Evolutionary conservation across 2,888 invertebrate genomes (phyloP).

Genomic region (Oasisia sp.): DNA sequence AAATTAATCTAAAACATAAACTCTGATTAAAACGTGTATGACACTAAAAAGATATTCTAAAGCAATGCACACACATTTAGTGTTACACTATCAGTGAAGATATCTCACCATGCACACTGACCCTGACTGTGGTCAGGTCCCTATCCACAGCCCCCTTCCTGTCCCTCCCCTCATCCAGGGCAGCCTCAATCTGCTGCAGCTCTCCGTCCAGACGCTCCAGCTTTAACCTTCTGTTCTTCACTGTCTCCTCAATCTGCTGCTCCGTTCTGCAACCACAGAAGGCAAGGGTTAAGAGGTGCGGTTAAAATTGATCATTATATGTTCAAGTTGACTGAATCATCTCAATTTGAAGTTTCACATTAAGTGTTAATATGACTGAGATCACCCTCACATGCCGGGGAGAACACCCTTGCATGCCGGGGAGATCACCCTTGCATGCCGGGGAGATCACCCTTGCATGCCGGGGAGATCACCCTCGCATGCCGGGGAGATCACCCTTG

Average conservation of each 20-base stretch:
- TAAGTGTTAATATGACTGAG: background rate
- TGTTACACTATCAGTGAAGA: too few relatives aligned
- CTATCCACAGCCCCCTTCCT: slow-evolving; percentile 23
- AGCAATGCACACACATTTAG: too few relatives aligned
- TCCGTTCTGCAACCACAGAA: slow-evolving; percentile 19
- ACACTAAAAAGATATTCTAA: too few relatives aligned
- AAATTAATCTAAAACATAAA: too few relatives aligned
- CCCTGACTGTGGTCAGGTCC: slow-evolving; percentile 23
- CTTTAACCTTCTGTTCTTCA: slow-evolving; percentile 25
- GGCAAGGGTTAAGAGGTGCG: background rate
- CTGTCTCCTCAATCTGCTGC: slow-evolving; percentile 26
- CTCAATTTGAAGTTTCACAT: background rate
- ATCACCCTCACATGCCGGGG: background rate
- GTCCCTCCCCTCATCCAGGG: slow-evolving; percentile 24
- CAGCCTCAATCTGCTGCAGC: slow-evolving; percentile 24
- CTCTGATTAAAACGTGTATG: too few relatives aligned
- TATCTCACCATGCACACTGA: slow-evolving; percentile 22
- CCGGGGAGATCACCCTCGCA: too few relatives aligned
- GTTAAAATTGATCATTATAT: background rate
- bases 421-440: too few relatives aligned
- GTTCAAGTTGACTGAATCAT: background rate
- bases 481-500: too few relatives aligned
- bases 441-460: too few relatives aligned
- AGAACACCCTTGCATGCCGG: too few relatives aligned
- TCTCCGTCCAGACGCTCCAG: slow-evolving; percentile 24